Evolutionary conservation across 2,797 vertebrate genomes (phyloP), one percentile per base, ranked within the genome.

Genomic region (Ibycter americanus): DNA sequence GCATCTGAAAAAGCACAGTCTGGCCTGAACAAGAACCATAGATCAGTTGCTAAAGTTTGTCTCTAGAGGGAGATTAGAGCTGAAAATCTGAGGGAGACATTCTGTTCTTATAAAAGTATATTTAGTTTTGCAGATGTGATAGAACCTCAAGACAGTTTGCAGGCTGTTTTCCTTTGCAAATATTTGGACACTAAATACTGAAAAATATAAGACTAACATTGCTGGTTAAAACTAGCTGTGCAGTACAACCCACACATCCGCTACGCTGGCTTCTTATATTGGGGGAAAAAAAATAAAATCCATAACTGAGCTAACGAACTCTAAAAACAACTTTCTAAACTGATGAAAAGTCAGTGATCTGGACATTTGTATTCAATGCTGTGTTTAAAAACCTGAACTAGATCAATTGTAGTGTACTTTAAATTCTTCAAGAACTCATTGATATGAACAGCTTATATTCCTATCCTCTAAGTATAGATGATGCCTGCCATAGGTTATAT

Each of bases 11-110:
- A 84, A 32, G 12, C 13, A 17, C 4, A 76, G 20, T 15, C 25
- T 82, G 10, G 25, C 26, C 55, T 82, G 72, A 74, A 65, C 16
- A 14, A 87, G 49, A 83, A 52, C 47, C 42, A 52, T 5, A 62
- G 61, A 65, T 89, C 83, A 94, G 52, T 93, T 94, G 55, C 81
- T 89, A 14, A 86, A 77, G 77, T 89, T 73, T 68, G 87, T 93
- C 93, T 95, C 90, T 91, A 96, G 90, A 94, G 79, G 89, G 95
- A 97, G 95, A 95, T 83, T 42, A 81, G 90, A 92, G 82, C 65
- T 65, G 42, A 77, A 88, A 89, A 94, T 67, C 22, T 7, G 20
- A 93, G 44, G 6, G 58, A 87, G 26, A 63, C 17, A 44, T 38
- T 38, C 52, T 74, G 61, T 21, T 74, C 54, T 71, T 46, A 76